Percentiles rank a stretch among this genome's conserved stretches.
These are phyloP conservation scores for Propithecus deckenii DNA, from an alignment of 2,797 vertebrate genomes.

Conservation along the genomic window DNA sequence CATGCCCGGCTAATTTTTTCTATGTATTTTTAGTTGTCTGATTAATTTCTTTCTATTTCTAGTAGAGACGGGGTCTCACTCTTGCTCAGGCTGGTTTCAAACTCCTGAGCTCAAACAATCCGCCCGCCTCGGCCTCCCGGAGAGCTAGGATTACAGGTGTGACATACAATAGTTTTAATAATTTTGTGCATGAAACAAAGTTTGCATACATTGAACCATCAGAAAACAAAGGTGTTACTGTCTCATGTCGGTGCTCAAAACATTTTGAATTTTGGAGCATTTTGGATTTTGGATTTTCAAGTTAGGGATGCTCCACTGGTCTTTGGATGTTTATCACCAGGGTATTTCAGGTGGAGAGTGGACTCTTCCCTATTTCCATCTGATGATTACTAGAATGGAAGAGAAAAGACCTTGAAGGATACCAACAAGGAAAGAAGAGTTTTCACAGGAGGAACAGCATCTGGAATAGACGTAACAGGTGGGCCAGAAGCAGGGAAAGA, in stretches of 20 bases:
- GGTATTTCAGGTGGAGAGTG: neutral
- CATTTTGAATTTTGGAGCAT: neutral
- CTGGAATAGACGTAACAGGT: rapidly evolving
- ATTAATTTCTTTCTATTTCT: too few species aligned
- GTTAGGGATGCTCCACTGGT: neutral
- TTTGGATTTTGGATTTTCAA: neutral
- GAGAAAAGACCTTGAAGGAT: neutral
- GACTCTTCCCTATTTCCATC: neutral
- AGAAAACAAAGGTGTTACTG: neutral
- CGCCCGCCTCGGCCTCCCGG: too few species aligned
- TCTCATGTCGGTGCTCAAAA: neutral
- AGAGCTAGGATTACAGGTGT: too few species aligned
- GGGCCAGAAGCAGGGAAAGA: neutral
- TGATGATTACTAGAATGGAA: too few species aligned
- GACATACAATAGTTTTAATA: neutral
- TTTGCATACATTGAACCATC: neutral
- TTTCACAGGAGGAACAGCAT: neutral
- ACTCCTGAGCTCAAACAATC: too few species aligned
- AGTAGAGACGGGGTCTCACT: too few species aligned
- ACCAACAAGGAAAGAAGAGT: too few species aligned
- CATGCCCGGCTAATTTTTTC: too few species aligned
- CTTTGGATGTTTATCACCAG: neutral
- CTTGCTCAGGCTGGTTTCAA: too few species aligned
- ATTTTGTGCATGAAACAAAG: neutral
- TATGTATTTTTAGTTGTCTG: too few species aligned